Percentiles rank a stretch among this genome's conserved stretches.
Evolutionary conservation across 2,113 vertebrate genomes (phyloP).

Genomic region (Rhabdornis inornatus): DNA sequence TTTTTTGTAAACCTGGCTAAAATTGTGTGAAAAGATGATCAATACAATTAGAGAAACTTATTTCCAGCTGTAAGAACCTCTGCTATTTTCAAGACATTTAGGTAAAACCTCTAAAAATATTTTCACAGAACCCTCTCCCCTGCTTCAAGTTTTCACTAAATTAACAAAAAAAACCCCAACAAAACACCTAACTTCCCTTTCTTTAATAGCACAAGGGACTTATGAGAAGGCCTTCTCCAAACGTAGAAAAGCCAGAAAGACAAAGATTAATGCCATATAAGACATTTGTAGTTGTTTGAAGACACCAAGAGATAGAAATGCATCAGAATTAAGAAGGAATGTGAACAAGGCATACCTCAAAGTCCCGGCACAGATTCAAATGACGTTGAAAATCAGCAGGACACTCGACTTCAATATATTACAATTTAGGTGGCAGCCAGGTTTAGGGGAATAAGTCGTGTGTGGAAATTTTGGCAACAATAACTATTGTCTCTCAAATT

Average conservation of each 20-base stretch:
- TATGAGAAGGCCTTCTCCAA: neutral
- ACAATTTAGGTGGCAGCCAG: neutral
- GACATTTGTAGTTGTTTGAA: neutral
- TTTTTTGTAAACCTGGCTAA: neutral
- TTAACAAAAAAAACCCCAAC: neutral
- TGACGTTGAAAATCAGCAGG: neutral
- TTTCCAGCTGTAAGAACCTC: neutral
- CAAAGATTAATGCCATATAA: neutral
- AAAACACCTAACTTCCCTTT: neutral
- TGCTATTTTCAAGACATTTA: neutral
- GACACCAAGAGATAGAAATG: neutral
- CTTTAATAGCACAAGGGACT: neutral
- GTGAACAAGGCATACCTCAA: neutral
- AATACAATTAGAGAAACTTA: neutral
- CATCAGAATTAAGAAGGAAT: neutral
- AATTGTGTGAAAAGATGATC: neutral
- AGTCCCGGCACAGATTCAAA: neutral
- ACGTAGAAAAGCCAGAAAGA: neutral
- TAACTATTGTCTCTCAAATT: neutral
- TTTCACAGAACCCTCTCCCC: neutral
- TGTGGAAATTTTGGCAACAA: neutral
- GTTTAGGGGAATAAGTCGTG: neutral
- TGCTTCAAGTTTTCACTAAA: neutral
- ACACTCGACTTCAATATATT: neutral
- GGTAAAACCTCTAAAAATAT: neutral